These are phyloP conservation scores for Villa cingulata DNA, from an alignment of 2,888 invertebrate genomes.

Conservation along the genomic window DNA sequence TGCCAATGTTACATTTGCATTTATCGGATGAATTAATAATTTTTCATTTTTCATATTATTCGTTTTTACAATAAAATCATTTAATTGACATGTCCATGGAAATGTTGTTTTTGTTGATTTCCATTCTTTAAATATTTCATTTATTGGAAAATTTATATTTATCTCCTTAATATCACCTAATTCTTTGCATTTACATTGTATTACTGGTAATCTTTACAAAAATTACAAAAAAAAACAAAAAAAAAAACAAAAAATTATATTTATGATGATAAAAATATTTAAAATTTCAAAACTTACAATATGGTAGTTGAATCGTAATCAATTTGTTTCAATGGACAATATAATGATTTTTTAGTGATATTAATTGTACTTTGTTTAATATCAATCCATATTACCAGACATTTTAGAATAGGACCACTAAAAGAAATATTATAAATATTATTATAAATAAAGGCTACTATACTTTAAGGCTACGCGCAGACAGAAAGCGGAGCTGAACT, in stretches of 20 bases:
- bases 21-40: constrained; percentile 23
- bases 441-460: too few relatives aligned
- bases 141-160: neutral
- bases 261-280: too few relatives aligned
- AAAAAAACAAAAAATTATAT: too few relatives aligned
- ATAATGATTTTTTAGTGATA: neutral
- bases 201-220: constrained; percentile 20
- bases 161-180: neutral
- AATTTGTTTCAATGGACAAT: neutral
- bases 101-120: constrained; percentile 14
- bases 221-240: neutral
- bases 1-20: constrained; percentile 28
- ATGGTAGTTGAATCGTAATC: neutral
- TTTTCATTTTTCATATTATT: constrained; percentile 22
- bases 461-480: too few relatives aligned
- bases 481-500: too few relatives aligned
- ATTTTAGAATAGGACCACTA: constrained; percentile 11
- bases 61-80: constrained; percentile 20
- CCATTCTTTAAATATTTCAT: neutral
- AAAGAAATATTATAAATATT: neutral
- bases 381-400: constrained; percentile 18
- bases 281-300: neutral
- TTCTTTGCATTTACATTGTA: constrained; percentile 19
- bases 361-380: constrained; percentile 13
- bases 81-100: constrained; percentile 26